These are phyloP conservation scores for Xylocopa sonorina DNA, from an alignment of 1,140 invertebrate genomes.

Conservation along the genomic window DNA sequence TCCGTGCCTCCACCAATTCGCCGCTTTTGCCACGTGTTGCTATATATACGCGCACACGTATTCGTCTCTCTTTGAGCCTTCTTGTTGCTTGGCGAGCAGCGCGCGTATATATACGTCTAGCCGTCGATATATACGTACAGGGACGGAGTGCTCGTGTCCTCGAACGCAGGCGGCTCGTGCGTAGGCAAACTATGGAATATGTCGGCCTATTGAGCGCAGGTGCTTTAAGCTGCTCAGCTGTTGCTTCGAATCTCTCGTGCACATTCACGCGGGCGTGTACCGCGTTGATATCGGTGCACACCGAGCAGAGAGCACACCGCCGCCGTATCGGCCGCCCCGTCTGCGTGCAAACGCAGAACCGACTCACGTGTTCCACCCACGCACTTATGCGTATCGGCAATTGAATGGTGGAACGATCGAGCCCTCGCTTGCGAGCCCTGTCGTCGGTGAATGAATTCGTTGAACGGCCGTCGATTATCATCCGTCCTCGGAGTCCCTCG, in stretches of 20 bases:
- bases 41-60: conserved; percentile 45
- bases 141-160: conserved; percentile 58
- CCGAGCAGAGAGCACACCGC: conserved; percentile 29
- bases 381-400: conserved; percentile 68
- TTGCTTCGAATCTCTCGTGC: conserved; percentile 74
- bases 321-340: conserved; percentile 18
- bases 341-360: conserved; percentile 60
- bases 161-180: conserved; percentile 58
- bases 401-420: conserved; percentile 63
- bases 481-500: neutral
- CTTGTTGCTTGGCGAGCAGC: conserved; percentile 51
- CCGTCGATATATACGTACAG: conserved; percentile 46
- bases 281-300: conserved; percentile 52
- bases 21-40: conserved; percentile 53
- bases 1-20: conserved; percentile 37
- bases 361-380: conserved; percentile 60
- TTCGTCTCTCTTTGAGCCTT: conserved; percentile 49
- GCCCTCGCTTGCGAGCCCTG: conserved; percentile 30
- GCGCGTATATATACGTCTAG: conserved; percentile 37
- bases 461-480: conserved; percentile 21
- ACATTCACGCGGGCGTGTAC: conserved; percentile 46
- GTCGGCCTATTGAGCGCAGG: conserved; percentile 75
- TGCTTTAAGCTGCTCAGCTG: conserved; percentile 80
- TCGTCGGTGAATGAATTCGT: conserved; percentile 55
- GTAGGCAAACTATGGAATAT: conserved; percentile 68